phyloP scores from a whole-genome alignment of 2,113 vertebrate genomes.

The Lethenteron camtschaticum region DNA sequence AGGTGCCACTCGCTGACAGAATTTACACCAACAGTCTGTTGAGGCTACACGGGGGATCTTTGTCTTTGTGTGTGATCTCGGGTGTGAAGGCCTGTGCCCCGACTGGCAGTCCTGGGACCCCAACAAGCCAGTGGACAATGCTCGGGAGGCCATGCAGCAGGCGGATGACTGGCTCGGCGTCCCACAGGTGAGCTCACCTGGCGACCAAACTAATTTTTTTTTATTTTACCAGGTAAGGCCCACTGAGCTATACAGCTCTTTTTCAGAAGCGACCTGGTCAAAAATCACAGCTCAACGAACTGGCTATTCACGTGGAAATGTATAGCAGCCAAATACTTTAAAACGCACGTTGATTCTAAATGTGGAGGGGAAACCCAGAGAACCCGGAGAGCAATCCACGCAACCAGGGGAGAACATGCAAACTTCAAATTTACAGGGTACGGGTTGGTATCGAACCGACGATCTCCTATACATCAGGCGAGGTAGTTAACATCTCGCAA shows the following conservation, averaged over 20 bases:
- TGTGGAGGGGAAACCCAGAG: background rate
- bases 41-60: background rate
- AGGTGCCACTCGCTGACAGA: background rate
- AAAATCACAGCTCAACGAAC: background rate
- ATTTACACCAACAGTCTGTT: background rate
- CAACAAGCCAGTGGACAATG: slow-evolving; percentile 54
- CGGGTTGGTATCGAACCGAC: too few relatives aligned
- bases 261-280: background rate
- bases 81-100: slow-evolving; percentile 43
- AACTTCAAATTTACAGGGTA: too few relatives aligned
- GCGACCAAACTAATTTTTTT: background rate
- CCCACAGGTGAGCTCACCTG: slow-evolving; percentile 30
- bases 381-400: too few relatives aligned
- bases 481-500: too few relatives aligned
- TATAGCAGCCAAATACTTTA: background rate
- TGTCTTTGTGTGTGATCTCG: slow-evolving; percentile 13
- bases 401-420: too few relatives aligned
- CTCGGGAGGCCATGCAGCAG: slow-evolving; percentile 68
- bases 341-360: background rate
- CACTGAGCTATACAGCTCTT: background rate
- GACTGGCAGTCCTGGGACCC: slow-evolving; percentile 79
- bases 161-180: slow-evolving; percentile 71
- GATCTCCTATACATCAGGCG: too few relatives aligned
- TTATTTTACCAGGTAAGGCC: background rate
- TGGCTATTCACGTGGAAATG: background rate